Conservation (phyloP, 2,888 invertebrate species). For the Ennomos fuscantarius region DNA sequence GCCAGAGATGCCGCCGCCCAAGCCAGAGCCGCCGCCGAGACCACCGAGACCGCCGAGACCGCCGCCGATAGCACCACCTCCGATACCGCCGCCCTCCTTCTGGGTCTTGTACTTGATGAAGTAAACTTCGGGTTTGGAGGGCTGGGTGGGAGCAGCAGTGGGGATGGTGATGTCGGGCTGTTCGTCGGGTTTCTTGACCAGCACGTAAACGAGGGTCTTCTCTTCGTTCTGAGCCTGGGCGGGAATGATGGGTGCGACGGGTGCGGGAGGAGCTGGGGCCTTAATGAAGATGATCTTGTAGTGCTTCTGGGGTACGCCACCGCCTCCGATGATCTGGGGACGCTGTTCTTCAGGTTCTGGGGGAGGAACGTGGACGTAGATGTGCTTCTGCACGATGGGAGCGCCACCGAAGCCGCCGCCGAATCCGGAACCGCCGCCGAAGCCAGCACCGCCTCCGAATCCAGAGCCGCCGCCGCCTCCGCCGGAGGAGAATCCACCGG, state of each 20-base stretch:
- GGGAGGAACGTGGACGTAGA: constrained; percentile 93
- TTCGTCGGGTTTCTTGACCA: constrained; percentile 93
- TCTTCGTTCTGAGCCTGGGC: constrained; percentile 90
- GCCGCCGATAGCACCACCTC: constrained; percentile 58
- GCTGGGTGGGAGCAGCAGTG: constrained; percentile 89
- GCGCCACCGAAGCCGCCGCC: constrained; percentile 74
- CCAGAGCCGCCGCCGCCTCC: constrained; percentile 60
- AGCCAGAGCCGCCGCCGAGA: constrained; percentile 46
- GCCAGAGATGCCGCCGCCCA: constrained; percentile 46
- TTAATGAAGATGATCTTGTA: constrained; percentile 95
- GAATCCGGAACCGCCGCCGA: constrained; percentile 58
- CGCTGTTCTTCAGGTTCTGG: constrained; percentile 91
- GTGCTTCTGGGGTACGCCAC: constrained; percentile 90
- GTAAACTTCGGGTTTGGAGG: constrained; percentile 93
- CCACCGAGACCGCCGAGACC: constrained; percentile 41
- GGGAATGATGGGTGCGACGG: constrained; percentile 90
- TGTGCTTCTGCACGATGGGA: constrained; percentile 90
- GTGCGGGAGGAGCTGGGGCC: constrained; percentile 91
- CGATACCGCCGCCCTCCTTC: constrained; percentile 69
- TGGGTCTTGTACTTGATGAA: constrained; percentile 94
- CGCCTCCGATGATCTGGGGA: constrained; percentile 86
- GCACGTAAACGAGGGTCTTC: constrained; percentile 92
- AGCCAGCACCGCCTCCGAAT: constrained; percentile 62
- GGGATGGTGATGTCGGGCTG: constrained; percentile 93
- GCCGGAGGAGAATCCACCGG: constrained; percentile 59